Base-by-base conservation (phyloP, 2,888 invertebrate species). In the Tiliacea citrago region DNA sequence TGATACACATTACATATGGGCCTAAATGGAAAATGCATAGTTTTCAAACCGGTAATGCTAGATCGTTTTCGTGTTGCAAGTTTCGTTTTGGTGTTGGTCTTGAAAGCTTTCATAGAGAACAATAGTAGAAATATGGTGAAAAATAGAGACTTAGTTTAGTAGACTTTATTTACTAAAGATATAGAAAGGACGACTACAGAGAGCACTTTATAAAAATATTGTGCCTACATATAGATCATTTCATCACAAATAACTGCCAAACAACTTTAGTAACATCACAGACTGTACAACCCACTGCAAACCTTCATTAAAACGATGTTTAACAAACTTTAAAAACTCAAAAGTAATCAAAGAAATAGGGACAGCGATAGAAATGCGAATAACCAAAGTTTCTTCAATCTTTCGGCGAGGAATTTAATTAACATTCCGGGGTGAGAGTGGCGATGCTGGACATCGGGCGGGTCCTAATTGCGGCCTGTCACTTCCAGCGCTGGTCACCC, bases 401-500 rank as follows among this genome's bases (percentile, higher is more conserved):
- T 92, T 93, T 89, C 83, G 87, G 81, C 82, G 83, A 78, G 91
- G 90, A 92, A 94, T 95, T 95, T 94, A 94, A 95, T 95, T 94
- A 95, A 94, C 92, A 93, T 93, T 93, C 92, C 88, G 81, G 88
- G 79, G 77, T 78, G 84, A 82, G 77, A 83, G 81, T 81, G 87
- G 87, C 86, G 81, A 78, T 79, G 81, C 86, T 86, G 93, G 91
- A 90, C 91, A 90, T 88, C 81, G 88, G 82, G 86, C 84, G 88
- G 87, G 82, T 84, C 86, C 89, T 94, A 95, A 94, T 94, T 94
- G 93, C 90, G 85, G 88, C 86, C 93, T 94, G 95, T 94, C 95
- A 93, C 78, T 85, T 74, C 51, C 95, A 94, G 90, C 67, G 79
- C 78, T 86, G 89, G 88, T 90, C 88, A 89, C 92, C 92, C 91